Conservation (phyloP, 2,113 vertebrate species). For the Petroica traversi region DNA sequence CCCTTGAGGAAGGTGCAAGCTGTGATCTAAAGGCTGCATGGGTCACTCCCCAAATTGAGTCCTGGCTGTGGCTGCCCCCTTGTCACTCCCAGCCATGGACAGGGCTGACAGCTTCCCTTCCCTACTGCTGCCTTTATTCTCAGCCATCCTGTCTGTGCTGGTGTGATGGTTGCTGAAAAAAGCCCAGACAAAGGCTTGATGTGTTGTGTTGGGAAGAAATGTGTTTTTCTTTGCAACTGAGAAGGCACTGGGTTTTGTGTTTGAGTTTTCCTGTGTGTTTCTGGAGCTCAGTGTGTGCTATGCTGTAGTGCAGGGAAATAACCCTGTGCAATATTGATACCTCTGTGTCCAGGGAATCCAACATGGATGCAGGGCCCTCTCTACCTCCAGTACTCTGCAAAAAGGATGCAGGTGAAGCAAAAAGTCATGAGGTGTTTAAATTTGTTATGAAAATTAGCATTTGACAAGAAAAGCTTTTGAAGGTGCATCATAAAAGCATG, state of each 20-base stretch:
- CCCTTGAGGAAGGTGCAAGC: background rate
- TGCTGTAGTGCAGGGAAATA: background rate
- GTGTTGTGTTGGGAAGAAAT: background rate
- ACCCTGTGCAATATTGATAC: background rate
- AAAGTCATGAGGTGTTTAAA: background rate
- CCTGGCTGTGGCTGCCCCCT: background rate
- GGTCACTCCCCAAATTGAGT: background rate
- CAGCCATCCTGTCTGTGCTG: background rate
- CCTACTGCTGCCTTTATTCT: background rate
- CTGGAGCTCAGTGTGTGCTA: background rate
- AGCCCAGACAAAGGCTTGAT: background rate
- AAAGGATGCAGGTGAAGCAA: background rate
- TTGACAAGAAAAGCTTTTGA: background rate
- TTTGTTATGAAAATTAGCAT: background rate
- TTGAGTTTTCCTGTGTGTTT: background rate
- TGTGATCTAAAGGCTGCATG: background rate
- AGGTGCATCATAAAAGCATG: background rate
- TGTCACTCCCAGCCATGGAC: background rate
- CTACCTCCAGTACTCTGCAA: background rate
- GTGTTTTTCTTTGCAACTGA: background rate
- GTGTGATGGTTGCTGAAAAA: background rate
- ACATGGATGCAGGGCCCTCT: background rate
- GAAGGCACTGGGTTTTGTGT: background rate
- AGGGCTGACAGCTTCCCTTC: background rate
- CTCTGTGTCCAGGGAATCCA: background rate